Base-by-base conservation (phyloP, 2,113 vertebrate species). In the Halcyon malimbica region DNA sequence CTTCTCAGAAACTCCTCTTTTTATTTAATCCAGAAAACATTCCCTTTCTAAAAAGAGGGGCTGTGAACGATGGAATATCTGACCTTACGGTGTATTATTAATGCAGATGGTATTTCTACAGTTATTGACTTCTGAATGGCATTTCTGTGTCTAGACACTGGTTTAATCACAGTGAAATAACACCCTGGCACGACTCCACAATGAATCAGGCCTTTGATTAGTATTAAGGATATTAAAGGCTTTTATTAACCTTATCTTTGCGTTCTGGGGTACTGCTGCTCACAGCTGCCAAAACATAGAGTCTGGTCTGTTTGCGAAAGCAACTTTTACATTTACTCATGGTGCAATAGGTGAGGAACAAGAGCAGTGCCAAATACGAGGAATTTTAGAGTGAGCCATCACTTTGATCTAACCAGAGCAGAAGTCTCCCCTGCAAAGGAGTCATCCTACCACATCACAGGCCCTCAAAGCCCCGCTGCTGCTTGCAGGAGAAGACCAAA, bases 81-180 rank as follows among this genome's bases (percentile, higher is more conserved):
- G 96, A 86, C 73, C 77, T 64, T 64, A 69, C 33, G 6, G 86
- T 29, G 76, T 26, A 57, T 83, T 94, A 89, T 89, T 92, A 93
- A 89, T 63, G 76, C 88, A 44, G 91, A 95, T 87, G 76, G 83
- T 94, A 93, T 90, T 93, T 87, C 92, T 86, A 91, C 71, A 79
- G 75, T 87, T 91, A 89, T 50, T 83, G 94, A 92, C 93, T 95
- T 80, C 93, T 91, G 67, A 57, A 85, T 63, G 67, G 95, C 89
- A 86, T 95, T 88, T 94, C 94, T 86, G 68, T 74, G 64, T 97
- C 94, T 96, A 96, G 96, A 97, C 89, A 85, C 50, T 87, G 46
- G 87, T 95, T 97, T 81, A 87, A 94, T 92, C 95, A 62, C 26
- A 74, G 44, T 67, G 91, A 94, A 96, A 94, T 91, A 97, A 95